Evolutionary conservation across 2,888 invertebrate genomes (phyloP), one percentile per base, ranked within the genome.

Genomic region (Melikaiella ostensackeni): DNA sequence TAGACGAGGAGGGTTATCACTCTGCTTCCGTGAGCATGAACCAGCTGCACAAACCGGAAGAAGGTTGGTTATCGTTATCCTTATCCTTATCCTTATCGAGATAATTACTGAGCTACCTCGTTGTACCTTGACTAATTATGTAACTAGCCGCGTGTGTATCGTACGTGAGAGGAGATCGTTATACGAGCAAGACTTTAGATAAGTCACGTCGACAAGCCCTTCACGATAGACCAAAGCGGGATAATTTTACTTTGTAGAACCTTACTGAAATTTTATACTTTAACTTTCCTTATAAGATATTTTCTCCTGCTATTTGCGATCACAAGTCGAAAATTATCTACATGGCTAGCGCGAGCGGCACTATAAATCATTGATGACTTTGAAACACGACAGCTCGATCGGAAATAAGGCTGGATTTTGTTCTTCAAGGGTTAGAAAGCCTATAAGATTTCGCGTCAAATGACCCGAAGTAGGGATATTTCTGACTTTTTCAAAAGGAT

Each of bases 1-100:
- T 79, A 77, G 73, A 76, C 62, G 81, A 82, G 59, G 79, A 80
- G 77, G 77, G 79, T 42, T 81, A 73, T 76, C 80, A 82, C 61
- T 78, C 78, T 59, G 75, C 78, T 42, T 75, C 80, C 59, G 81
- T 77, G 75, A 80, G 75, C 27, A 70, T 78, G 78, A 78, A 77
- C 74, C 77, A 79, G 61, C 75, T 79, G 66, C 76, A 80, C 74
- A 80, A 75, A 35, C 75, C 80, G 50, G 77, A 79, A 70, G 79
- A 82, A 64, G 59, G 81, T 81, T 75, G 82, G 79, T 77, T 77
- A 78, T 79, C 74, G 75, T 74, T 80, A 78, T 81, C 80, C 76
- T 50, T 19, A 77, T 57, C 75, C 76, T 81, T 78, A 81, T 78
- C 76, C 76, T 81, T 77, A 81, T 77, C 79, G 21, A 75, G 78